A percentile compares a stretch with the other conserved stretches of the same genome.
These are phyloP conservation scores for Marmota monax DNA, from an alignment of 2,113 vertebrate genomes.

Conservation along the genomic window DNA sequence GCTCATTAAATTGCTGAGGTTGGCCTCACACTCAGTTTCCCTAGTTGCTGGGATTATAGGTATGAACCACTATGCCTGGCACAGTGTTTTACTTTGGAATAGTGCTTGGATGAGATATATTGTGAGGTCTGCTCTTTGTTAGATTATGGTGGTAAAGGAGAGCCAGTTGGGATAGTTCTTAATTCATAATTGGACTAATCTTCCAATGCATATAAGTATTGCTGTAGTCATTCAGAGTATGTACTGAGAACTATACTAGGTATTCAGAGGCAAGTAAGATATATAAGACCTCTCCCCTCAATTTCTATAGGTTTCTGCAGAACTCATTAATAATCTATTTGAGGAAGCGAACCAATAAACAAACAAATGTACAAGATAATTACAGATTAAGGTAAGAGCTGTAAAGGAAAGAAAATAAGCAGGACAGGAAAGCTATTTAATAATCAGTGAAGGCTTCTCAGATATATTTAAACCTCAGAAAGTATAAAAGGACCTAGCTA, in stretches of 20 bases:
- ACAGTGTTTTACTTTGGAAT: slow-evolving; percentile 12
- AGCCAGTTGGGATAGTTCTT: not conserved
- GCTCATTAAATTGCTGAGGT: no score
- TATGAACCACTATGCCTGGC: no score
- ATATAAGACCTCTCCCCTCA: not conserved
- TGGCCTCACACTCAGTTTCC: no score
- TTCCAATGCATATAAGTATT: not conserved
- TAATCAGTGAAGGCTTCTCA: not conserved
- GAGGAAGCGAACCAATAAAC: slow-evolving; percentile 22
- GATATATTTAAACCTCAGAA: slow-evolving; percentile 36
- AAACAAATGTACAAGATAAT: slow-evolving; percentile 44
- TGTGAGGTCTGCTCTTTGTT: not conserved
- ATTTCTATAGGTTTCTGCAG: slow-evolving; percentile 11
- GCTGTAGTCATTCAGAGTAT: not conserved
- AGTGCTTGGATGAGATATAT: not conserved
- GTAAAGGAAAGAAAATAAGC: slow-evolving; percentile 51
- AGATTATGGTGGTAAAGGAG: not conserved
- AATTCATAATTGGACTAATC: not conserved
- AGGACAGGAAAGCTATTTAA: slow-evolving; percentile 52
- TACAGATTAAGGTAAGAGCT: slow-evolving; percentile 46
- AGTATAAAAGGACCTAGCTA: not conserved
- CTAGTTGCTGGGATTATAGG: no score
- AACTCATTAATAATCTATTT: not conserved
- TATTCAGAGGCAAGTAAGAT: not conserved
- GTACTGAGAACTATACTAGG: not conserved